Conservation (phyloP, 2,888 invertebrate species). For the Drosophila pegasa region DNA sequence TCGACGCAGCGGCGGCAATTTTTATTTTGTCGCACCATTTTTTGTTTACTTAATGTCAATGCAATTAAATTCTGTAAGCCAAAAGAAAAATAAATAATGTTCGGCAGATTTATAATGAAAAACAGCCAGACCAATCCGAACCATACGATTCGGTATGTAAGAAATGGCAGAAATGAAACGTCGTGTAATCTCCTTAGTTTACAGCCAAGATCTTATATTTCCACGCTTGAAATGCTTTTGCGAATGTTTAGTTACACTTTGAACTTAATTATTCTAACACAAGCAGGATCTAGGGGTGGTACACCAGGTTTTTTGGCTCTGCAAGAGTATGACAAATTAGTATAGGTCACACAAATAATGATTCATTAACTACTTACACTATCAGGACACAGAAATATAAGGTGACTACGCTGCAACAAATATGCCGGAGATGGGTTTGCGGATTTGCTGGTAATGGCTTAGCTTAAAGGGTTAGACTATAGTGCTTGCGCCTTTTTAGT, state of each 20-base stretch:
- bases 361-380: slow-evolving; percentile 50
- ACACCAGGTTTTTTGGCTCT: slow-evolving; percentile 42
- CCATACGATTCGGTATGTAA: slow-evolving; percentile 2
- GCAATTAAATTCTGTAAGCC: slow-evolving; percentile 48
- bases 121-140: slow-evolving; percentile 25
- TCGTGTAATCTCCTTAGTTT: slow-evolving; percentile 41
- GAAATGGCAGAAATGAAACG: slow-evolving; percentile 23
- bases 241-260: slow-evolving; percentile 61
- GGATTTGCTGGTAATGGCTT: slow-evolving; percentile 53
- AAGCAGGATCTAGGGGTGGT: slow-evolving; percentile 42
- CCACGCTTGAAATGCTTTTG: slow-evolving; percentile 80
- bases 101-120: slow-evolving; percentile 43
- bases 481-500: slow-evolving; percentile 50
- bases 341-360: too few species aligned
- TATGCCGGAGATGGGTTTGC: slow-evolving; percentile 40
- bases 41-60: slow-evolving; percentile 68
- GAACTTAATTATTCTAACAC: slow-evolving; percentile 51
- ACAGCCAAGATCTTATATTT: slow-evolving; percentile 78
- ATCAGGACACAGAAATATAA: slow-evolving; percentile 75
- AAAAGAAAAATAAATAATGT: slow-evolving; percentile 15
- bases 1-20: slow-evolving; percentile 28
- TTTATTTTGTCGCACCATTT: slow-evolving; percentile 43
- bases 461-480: slow-evolving; percentile 47
- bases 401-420: slow-evolving; percentile 58
- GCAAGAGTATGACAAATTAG: slow-evolving; percentile 32